These are phyloP conservation scores for Aptenodytes patagonicus DNA, from an alignment of 2,113 vertebrate genomes.

Conservation along the genomic window DNA sequence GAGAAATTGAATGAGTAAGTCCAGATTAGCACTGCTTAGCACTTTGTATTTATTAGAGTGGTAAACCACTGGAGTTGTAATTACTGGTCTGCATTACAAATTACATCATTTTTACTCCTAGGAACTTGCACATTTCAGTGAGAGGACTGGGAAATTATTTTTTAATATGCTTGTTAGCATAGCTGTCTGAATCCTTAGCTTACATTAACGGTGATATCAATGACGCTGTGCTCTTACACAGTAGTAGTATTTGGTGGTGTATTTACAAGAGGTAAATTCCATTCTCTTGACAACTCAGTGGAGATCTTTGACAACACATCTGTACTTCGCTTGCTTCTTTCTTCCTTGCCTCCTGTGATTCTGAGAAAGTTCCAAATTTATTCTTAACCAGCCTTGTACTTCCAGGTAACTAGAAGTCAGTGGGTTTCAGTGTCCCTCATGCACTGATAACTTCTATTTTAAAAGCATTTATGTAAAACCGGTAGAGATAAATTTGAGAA, in stretches of 20 bases:
- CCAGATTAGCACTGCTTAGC: background rate
- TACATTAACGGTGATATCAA: background rate
- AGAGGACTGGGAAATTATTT: background rate
- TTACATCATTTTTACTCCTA: background rate
- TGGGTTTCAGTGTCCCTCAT: conserved; percentile 9
- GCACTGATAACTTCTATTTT: background rate
- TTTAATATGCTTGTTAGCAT: background rate
- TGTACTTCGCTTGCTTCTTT: background rate
- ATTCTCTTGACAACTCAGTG: background rate
- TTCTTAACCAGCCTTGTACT: background rate
- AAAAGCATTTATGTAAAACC: conserved; percentile 9
- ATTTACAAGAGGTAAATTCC: background rate
- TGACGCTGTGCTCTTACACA: background rate
- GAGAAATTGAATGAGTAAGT: conserved; percentile 26
- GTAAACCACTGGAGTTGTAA: conserved; percentile 36
- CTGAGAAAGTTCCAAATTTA: background rate
- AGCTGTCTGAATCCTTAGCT: background rate
- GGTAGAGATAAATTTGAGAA: background rate
- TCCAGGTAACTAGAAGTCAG: background rate
- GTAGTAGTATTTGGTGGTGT: background rate
- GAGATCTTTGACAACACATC: background rate
- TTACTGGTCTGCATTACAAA: conserved; percentile 23
- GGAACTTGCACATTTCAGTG: background rate
- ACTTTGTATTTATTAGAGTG: conserved; percentile 36
- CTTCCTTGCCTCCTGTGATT: background rate